A percentile compares a stretch with the other conserved stretches of the same genome.
These are phyloP conservation scores for Verasper variegatus DNA, from an alignment of 2,113 vertebrate species.

Conservation along the genomic window DNA sequence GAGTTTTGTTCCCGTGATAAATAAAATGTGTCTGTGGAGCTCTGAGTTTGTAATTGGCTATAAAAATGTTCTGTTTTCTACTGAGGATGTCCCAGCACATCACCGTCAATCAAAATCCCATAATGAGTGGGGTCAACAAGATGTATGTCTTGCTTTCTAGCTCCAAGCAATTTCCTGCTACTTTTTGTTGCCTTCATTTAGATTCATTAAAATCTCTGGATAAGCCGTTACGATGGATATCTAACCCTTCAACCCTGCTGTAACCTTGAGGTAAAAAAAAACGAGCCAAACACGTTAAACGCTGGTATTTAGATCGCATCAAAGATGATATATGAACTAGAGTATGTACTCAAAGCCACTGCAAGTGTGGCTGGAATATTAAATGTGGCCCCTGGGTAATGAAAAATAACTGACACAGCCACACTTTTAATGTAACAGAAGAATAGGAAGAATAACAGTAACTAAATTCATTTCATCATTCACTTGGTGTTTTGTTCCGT, in stretches of 20 bases:
- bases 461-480: background rate
- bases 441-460: background rate
- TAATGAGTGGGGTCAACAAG: slow-evolving; percentile 40
- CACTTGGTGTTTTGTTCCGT: background rate
- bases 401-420: slow-evolving; percentile 21
- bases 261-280: slow-evolving; percentile 14
- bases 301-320: background rate
- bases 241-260: slow-evolving; percentile 2
- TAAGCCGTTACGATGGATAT: slow-evolving; percentile 25
- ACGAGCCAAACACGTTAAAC: background rate
- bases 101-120: slow-evolving; percentile 41
- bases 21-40: slow-evolving; percentile 49
- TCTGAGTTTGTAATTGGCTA: slow-evolving; percentile 50
- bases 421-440: no score
- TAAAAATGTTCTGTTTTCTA: slow-evolving; percentile 48
- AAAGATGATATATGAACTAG: slow-evolving; percentile 9
- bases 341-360: slow-evolving; percentile 12
- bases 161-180: slow-evolving; percentile 31
- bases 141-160: slow-evolving; percentile 32
- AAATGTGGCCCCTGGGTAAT: slow-evolving; percentile 11
- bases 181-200: slow-evolving; percentile 33
- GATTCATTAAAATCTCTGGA: slow-evolving; percentile 31
- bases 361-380: background rate
- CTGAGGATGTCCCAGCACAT: slow-evolving; percentile 27
- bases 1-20: slow-evolving; percentile 41